phyloP scores from a whole-genome alignment of 64 coral and sea anemone genomes.

The Trachythela sp. region DNA sequence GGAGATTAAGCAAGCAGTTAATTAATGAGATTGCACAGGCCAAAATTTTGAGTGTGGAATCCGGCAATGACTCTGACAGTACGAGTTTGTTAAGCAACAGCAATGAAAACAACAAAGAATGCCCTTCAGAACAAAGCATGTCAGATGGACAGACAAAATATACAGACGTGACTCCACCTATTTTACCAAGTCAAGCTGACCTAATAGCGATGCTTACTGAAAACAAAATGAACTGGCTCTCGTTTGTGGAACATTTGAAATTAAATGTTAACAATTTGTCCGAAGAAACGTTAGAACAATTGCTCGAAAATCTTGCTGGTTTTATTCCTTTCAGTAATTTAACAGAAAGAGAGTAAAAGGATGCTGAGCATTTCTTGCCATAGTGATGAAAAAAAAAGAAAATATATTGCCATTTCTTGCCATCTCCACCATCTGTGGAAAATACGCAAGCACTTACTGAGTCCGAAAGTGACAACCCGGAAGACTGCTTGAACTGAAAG shows the following conservation, averaged over 20 bases:
- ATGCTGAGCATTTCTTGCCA: constrained; percentile 29
- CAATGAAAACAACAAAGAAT: not conserved
- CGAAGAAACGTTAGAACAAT: constrained; percentile 19
- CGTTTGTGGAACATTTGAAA: constrained; percentile 36
- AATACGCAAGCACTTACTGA: not conserved
- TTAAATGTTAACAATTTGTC: not conserved
- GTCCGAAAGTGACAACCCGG: constrained; percentile 45
- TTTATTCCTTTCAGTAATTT: not conserved
- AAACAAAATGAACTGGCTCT: constrained; percentile 25
- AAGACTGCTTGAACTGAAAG: constrained; percentile 3
- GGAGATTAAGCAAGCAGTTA: constrained; percentile 39
- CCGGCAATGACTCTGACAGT: not conserved
- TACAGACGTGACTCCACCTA: not conserved
- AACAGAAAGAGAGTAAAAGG: not conserved
- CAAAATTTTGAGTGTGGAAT: not conserved
- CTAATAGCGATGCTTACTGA: not conserved
- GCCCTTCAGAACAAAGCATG: not conserved
- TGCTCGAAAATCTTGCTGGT: not conserved
- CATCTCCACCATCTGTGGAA: too few relatives aligned
- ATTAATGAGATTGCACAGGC: constrained; percentile 11
- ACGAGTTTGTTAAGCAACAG: not conserved
- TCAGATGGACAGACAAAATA: not conserved
- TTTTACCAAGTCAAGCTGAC: not conserved
- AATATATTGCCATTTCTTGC: too few relatives aligned
- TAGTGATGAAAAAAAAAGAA: too few relatives aligned